Evolutionary conservation across 2,888 invertebrate species (phyloP), one percentile per base, ranked within the genome.

Genomic region (Crossocerus cetratus): DNA sequence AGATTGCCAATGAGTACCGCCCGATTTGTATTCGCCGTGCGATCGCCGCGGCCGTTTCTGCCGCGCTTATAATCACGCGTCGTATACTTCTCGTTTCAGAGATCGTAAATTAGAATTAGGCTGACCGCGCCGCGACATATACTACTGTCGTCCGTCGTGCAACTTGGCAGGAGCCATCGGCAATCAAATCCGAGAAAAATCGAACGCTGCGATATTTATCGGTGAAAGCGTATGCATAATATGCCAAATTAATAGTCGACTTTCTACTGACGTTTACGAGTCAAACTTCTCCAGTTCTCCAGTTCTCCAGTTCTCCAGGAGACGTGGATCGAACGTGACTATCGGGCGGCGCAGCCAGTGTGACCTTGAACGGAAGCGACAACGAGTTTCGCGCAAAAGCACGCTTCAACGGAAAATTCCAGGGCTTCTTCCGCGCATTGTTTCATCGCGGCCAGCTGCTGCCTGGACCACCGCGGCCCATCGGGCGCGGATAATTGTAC

Each of bases 401-500:
- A 49, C 16, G 49, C 42, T 16, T 62, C 13, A 11, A 13, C n/a
- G n/a, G 32, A 65, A 54, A 63, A 22, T 49, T 43, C 2, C 16
- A 3, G 5, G 43, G 43, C 18, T 54, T 16, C 45, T 11, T 13
- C 54, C 23, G 4, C 43, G 69, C 77, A 80, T 72, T 68, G 74
- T 70, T 71, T 59, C 65, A 60, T 72, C 45, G 53, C 49, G 49
- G 54, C 44, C 79, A 72, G 57, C 66, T 69, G 76, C 11, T 32
- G 32, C 64, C 42, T 20, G 67, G 42, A 64, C 56, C 72, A 49
- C 16, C n/a, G 49, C 49, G 49, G 14, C 49, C 49, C 49, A 32
- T 32, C 14, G 3, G 49, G 49, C 42, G 32, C 20, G 64, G 69
- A 79, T 77, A 73, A 81, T 75, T 74, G 67, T 61, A 49, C 68